Evolutionary conservation across 2,797 vertebrate species (phyloP).

Genomic region (Poeciliopsis turneri): DNA sequence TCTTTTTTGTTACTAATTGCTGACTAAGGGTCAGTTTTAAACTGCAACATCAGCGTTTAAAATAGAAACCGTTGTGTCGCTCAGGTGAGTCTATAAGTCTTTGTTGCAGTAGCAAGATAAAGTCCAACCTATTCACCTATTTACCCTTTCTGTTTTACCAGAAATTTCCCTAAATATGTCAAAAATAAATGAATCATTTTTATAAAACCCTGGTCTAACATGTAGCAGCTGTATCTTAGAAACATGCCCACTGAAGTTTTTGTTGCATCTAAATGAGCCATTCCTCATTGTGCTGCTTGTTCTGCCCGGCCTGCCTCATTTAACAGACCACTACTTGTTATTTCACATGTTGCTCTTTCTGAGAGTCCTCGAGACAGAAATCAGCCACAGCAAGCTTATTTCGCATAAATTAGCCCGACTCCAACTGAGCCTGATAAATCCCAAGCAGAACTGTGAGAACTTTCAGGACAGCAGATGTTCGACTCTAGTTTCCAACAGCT

Average conservation of each 20-base stretch:
- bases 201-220: not conserved
- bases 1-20: no score
- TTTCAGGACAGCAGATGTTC: conserved; percentile 70
- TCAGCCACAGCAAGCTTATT: conserved; percentile 29
- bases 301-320: not conserved
- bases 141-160: not conserved
- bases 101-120: not conserved
- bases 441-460: conserved; percentile 36
- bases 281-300: not conserved
- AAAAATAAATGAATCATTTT: no score
- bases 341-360: not conserved
- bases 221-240: not conserved
- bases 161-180: not conserved
- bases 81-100: no score
- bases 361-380: conserved; percentile 22
- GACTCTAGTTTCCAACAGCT: conserved; percentile 75
- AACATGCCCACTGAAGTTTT: not conserved
- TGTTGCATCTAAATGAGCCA: not conserved
- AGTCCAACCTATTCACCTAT: not conserved
- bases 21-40: no score
- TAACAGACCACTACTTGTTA: not conserved
- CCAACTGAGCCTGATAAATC: conserved; percentile 50
- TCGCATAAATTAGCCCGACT: conserved; percentile 44
- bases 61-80: no score
- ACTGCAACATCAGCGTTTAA: no score